Evolutionary conservation across 2,888 invertebrate species (phyloP).

Genomic region (Sepioteuthis lessoniana): DNA sequence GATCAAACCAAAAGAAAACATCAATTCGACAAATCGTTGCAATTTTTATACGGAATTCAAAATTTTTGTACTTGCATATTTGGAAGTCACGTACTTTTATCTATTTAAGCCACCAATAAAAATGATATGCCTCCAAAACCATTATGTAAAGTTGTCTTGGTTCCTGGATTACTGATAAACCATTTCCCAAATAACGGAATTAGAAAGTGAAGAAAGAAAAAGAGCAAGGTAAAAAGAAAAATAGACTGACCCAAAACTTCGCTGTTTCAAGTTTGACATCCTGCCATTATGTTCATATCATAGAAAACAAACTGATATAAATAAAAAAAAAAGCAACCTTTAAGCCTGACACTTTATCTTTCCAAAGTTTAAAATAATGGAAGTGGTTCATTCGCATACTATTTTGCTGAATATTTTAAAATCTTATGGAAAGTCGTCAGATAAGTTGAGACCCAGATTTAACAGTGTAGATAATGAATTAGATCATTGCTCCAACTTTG

Average conservation of each 20-base stretch:
- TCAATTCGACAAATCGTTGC: no score
- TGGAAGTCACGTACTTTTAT: no score
- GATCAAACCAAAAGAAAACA: no score
- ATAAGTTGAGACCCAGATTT: neutral
- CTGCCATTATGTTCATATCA: neutral
- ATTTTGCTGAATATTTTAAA: neutral
- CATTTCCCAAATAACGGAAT: no score
- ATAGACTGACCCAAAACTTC: neutral
- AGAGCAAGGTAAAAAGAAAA: no score
- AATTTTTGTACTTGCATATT: no score
- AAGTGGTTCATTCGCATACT: neutral
- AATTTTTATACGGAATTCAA: no score
- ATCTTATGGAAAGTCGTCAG: neutral
- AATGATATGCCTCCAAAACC: no score
- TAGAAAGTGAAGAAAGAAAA: no score
- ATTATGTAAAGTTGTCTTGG: no score
- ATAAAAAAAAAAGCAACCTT: neutral
- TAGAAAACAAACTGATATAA: neutral
- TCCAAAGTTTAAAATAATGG: neutral
- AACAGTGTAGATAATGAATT: neutral
- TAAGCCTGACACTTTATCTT: neutral
- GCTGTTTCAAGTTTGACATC: neutral
- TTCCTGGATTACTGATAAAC: no score
- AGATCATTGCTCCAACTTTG: neutral
- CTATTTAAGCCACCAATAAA: no score